Base-by-base conservation (phyloP, 2,888 invertebrate genomes). In the Xiphydria camelus region DNA sequence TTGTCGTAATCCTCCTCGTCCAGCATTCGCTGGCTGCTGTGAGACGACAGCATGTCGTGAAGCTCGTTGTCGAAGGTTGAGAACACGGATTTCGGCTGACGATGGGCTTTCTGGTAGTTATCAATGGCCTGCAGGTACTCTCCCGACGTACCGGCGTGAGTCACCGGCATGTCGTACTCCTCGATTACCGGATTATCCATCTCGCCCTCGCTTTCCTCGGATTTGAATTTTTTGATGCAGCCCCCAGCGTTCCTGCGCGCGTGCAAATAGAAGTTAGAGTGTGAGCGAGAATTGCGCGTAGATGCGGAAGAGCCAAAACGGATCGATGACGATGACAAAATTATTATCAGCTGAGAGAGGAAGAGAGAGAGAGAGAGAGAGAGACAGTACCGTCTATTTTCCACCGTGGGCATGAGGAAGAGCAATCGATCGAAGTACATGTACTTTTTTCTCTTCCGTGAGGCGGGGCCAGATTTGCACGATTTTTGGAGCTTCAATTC, bases 1-100 rank as follows among this genome's bases (percentile, higher is more conserved):
- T 64, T 68, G 41, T 74, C 74, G 53, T 71, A 72, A 45, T 74
- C 73, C 29, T 72, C 69, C 31, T 73, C 69, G n/a, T 65, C 59
- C 19, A 51, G 45, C 0, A 53, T 38, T 15, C 61, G 60, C 25
- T 67, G 66, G 26, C 59, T 64, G 18, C 56, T 62, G 34, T 65
- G 63, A 12, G 65, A 62, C 12, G 70, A 62, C 34, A 68, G 49
- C 42, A 67, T 64, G 18, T 66, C 65, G 36, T 66, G 60, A 25
- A 69, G 57, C 17, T 71, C 71, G 33, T 66, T 68, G 44, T 67
- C 67, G 48, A 62, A 67, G 3, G 70, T 51, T 19, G 62, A 45
- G 36, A 69, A 53, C 12, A 67, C 51, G 12, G 64, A 62, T 43
- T 66, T 61, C 21, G 66, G 57, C 40, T 68, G 67, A 49, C 63